Base-by-base conservation (phyloP, 2,888 invertebrate genomes). In the Dioctria linearis region DNA sequence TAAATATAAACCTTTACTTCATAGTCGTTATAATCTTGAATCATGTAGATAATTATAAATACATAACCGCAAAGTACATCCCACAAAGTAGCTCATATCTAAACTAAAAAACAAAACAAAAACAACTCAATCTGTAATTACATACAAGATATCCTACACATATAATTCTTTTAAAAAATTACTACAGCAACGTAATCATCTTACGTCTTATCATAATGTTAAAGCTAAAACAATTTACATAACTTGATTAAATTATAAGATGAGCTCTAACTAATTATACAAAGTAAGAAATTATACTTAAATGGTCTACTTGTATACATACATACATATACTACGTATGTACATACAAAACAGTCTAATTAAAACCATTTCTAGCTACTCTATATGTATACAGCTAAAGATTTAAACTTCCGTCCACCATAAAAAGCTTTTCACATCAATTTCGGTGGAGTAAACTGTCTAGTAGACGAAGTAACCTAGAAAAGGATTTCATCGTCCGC, bases 241-340 rank as follows among this genome's bases (percentile, higher is more conserved):
- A 73, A 73, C 57, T 73, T 73, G 73, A 73, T 73, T 73, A 73
- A 25, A 73, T 73, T 59, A 42, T 57, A 42, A 59, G 39, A 73
- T 51, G 42, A 25, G 25, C 40, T 11, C 9, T 6, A 25, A 25
- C 25, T 25, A 57, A 73, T 40, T 57, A 73, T 59, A 57, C 59
- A 73, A 73, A 57, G 57, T 57, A 59, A 73, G 43, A 73, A 57
- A 40, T 49, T 57, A 57, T 54, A 25, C 25, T 57, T 57, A 54
- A 57, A 49, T 57, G 57, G 40, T 73, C 57, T 73, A 11, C 71
- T 51, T 71, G 25, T 25, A 25, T 25, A 25, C 25, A 25, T 25
- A 25, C 25, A 25, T 25, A 25, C 25, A 25, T 2, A 2, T 25
- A 25, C 25, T n/a, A 25, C 25, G 25, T 25, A 25, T 25, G 25